Evolutionary conservation across 1,140 invertebrate species (phyloP), one percentile per base, ranked within the genome.

Genomic region (Brachystomella parvula): DNA sequence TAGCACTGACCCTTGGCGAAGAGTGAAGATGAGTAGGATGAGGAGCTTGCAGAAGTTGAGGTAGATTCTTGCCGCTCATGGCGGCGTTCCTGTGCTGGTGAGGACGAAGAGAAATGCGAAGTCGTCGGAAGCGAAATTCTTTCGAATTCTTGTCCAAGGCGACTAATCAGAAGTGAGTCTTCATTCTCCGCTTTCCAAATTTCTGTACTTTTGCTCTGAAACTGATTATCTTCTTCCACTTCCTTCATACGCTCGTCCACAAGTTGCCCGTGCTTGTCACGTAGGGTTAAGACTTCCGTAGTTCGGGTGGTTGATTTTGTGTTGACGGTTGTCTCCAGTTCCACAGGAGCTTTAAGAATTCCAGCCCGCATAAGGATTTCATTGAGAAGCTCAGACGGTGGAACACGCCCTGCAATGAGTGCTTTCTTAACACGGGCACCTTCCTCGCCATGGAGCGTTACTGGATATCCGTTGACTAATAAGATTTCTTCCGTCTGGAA

Each of bases 261-360:
- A 30, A 89, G 80, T 71, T 83, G 82, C 1, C 87, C 87, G 63
- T 83, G 84, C 12, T 83, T 80, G 17, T 85, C 65, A 2, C 64
- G 82, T 24, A 89, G 85, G 0, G 84, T 86, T 56, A 89, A 84
- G 71, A 87, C 85, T 74, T 89, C 87, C 63, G 84, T 86, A 39
- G 86, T 88, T 28, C 86, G 83, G n/a, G 87, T 82, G 33, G 84
- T 85, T 6, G 86, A 87, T 73, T 87, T 88, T 2, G 88, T 86
- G 68, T 84, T 87, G 47, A 89, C 77, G 47, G 84, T 85, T 17
- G 86, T 88, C 76, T 89, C 86, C 71, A 89, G 77, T 69, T 86
- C 83, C 9, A 88, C 86, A 19, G 86, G 86, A 35, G 85, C 84
- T 73, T 84, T 83, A 39, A 86, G 76, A 63, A 86, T 82, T 2